phyloP scores from a whole-genome alignment of 2,888 invertebrate species.

The Alloscopus bannaensis region DNA sequence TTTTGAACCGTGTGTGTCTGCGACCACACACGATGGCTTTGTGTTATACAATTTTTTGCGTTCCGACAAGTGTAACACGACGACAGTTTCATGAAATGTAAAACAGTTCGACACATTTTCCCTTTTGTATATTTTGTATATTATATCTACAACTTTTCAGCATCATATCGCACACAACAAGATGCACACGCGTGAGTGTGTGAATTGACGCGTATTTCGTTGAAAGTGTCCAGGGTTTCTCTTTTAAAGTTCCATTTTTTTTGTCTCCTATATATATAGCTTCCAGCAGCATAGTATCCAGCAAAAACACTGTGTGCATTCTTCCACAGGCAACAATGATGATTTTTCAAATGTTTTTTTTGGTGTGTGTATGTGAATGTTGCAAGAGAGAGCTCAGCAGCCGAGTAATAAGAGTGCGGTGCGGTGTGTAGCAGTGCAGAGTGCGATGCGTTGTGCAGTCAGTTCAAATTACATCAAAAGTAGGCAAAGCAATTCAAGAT shows the following conservation, averaged over 20 bases:
- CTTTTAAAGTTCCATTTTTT: constrained; percentile 1
- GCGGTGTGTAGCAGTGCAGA: constrained; percentile 36
- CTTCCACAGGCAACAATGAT: constrained; percentile 30
- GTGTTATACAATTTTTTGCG: background rate
- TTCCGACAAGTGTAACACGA: background rate
- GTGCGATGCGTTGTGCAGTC: constrained; percentile 41
- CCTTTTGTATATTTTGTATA: background rate
- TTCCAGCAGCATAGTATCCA: constrained; percentile 61
- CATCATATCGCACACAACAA: background rate
- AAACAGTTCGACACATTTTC: too few species aligned
- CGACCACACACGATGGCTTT: background rate
- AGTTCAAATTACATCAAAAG: constrained; percentile 24
- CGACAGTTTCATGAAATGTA: background rate
- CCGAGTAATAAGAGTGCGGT: constrained; percentile 7
- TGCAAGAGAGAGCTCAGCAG: background rate
- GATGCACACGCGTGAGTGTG: background rate
- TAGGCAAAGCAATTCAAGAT: constrained; percentile 57
- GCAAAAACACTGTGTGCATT: constrained; percentile 41
- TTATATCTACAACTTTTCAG: background rate
- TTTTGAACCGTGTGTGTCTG: background rate
- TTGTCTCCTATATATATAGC: constrained; percentile 57
- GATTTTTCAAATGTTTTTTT: constrained; percentile 3
- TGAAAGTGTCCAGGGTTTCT: background rate
- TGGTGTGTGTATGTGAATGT: too few species aligned
- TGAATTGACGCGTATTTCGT: background rate